phyloP scores from a whole-genome alignment of 2,113 vertebrate genomes.

The Choloepus hoffmanni region DNA sequence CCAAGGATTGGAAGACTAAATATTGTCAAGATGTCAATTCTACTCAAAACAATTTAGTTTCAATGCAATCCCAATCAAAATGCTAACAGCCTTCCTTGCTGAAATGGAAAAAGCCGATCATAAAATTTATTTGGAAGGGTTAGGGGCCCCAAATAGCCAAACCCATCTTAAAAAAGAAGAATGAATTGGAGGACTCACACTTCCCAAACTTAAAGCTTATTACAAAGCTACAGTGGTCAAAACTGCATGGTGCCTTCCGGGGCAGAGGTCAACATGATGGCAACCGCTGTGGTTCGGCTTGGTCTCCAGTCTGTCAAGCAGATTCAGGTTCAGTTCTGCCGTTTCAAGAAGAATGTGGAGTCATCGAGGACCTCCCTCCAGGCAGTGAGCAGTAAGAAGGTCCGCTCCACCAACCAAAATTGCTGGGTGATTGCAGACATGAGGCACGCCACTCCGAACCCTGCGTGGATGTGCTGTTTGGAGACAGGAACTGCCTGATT shows the following conservation, averaged over 20 bases:
- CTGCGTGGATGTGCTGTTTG: constrained; percentile 91
- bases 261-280: constrained; percentile 65
- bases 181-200: no score
- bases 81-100: no score
- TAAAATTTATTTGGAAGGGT: no score
- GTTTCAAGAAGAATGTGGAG: constrained; percentile 93
- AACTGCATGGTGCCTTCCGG: constrained; percentile 45
- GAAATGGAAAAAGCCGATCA: no score
- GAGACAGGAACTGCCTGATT: constrained; percentile 76
- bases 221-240: no score
- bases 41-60: no score
- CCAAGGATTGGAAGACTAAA: no score
- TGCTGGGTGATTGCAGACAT: constrained; percentile 91
- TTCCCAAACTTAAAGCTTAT: no score
- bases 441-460: constrained; percentile 95
- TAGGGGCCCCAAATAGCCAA: no score
- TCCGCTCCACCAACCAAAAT: constrained; percentile 92
- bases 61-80: no score
- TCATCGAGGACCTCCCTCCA: constrained; percentile 94
- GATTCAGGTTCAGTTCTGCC: constrained; percentile 92
- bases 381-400: constrained; percentile 90
- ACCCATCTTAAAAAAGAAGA: no score
- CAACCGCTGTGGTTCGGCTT: constrained; percentile 67
- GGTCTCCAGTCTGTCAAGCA: constrained; percentile 91
- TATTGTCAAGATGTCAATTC: no score